Evolutionary conservation across 2,888 invertebrate genomes (phyloP), one percentile per base, ranked within the genome.

Genomic region (Ecdyonurus torrentis): DNA sequence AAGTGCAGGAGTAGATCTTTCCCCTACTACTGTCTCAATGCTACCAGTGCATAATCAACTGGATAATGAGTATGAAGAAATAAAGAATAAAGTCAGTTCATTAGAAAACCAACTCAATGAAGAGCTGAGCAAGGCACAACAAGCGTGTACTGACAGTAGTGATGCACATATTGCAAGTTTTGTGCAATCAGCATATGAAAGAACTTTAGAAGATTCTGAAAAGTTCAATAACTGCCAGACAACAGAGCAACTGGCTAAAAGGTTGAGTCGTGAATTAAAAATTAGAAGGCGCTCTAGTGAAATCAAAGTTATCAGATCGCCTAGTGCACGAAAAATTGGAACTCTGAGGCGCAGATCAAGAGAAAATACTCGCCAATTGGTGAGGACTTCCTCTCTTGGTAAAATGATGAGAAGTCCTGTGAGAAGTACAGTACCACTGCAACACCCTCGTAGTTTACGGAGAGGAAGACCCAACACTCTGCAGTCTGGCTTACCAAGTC

Each of bases 321-420:
- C 89, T 0, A 89, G 89, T 72, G 89, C 88, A 1, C 78, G 89
- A 61, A 89, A 88, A 78, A 90, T 89, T 64, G 89, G 89, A 22
- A 83, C 81, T 7, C 80, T 89, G 67, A 76, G 88, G 70, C 78
- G 89, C 59, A 77, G 87, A 61, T 89, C 89, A 0, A 82, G 83
- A 71, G 89, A 89, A 65, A 68, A 64, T n/a, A 5, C 20, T 10
- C 58, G 59, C 20, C 62, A 55, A 18, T 50, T 59, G 3, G 58
- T 59, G 18, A 23, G n/a, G 1, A n/a, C 24, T 59, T 23, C 58
- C 5, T 58, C 58, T 19, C 3, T 22, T 23, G 59, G 52, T 25
- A 20, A 52, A 10, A 22, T 7, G 19, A 15, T 50, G 15, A 59
- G 58, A 59, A 59, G 59, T 19, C 23, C 22, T 23, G 23, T 23